phyloP scores from a whole-genome alignment of 2,113 vertebrate species.

The Onychostoma macrolepis region DNA sequence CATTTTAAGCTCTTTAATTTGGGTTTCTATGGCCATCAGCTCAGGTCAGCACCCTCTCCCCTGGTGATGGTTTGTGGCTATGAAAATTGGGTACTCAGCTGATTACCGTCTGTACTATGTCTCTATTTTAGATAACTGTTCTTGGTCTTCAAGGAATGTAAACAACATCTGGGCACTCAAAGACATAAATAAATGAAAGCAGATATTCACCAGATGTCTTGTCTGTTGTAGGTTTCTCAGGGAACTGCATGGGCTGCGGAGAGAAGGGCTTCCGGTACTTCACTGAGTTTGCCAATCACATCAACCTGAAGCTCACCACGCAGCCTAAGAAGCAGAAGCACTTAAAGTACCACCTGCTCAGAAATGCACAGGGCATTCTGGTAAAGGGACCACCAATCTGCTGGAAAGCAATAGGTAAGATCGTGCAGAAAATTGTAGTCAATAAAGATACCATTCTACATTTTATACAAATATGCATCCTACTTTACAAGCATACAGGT shows the following conservation, averaged over 20 bases:
- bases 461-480: neutral
- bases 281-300: slow-evolving; percentile 96
- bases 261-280: slow-evolving; percentile 98
- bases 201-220: neutral
- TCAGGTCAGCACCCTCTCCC: neutral
- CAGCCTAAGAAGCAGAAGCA: slow-evolving; percentile 99
- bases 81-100: slow-evolving; percentile 51
- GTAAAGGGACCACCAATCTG: slow-evolving; percentile 89
- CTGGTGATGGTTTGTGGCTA: slow-evolving; percentile 37
- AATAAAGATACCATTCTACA: neutral
- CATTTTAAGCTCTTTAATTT: slow-evolving; percentile 52
- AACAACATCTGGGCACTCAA: slow-evolving; percentile 12
- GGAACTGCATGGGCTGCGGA: slow-evolving; percentile 95
- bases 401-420: slow-evolving; percentile 91
- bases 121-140: slow-evolving; percentile 22
- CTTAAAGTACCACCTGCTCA: slow-evolving; percentile 90
- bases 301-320: slow-evolving; percentile 93
- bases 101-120: neutral
- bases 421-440: neutral
- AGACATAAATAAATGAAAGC: neutral
- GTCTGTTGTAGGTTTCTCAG: slow-evolving; percentile 85
- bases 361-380: slow-evolving; percentile 87
- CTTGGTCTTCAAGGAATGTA: slow-evolving; percentile 1
- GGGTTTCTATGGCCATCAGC: slow-evolving; percentile 25
- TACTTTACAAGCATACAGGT: neutral